A percentile compares a stretch with the other conserved stretches of the same genome.
Conservation (phyloP, 2,797 vertebrate species). For the Bradypodion ventrale region DNA sequence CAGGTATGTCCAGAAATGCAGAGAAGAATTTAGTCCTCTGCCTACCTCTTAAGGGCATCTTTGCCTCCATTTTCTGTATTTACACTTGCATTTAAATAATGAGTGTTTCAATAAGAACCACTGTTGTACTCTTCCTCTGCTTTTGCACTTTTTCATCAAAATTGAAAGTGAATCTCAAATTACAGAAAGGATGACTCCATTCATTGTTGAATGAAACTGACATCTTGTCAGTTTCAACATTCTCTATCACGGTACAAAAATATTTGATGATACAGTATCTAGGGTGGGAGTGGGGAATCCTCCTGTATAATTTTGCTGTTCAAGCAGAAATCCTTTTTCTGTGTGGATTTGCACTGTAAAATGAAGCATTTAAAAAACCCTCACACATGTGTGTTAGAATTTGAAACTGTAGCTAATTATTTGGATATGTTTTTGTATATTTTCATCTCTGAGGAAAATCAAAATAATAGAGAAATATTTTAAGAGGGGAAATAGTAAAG, state of each 20-base stretch:
- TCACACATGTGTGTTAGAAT: neutral
- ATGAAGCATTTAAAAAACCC: neutral
- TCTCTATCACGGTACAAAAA: conserved; percentile 2
- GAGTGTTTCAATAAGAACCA: conserved; percentile 13
- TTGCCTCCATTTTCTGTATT: conserved; percentile 17
- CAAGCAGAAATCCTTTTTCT: conserved; percentile 24
- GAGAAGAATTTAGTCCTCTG: conserved; percentile 11
- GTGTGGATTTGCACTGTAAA: conserved; percentile 9
- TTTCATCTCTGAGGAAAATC: conserved; percentile 10
- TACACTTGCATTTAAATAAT: conserved; percentile 22
- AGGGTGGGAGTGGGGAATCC: no score
- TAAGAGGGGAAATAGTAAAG: conserved; percentile 29
- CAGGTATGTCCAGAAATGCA: conserved; percentile 46
- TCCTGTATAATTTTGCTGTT: conserved; percentile 43
- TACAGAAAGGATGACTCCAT: conserved; percentile 25
- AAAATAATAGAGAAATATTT: conserved; percentile 23
- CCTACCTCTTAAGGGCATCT: neutral
- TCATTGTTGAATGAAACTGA: neutral
- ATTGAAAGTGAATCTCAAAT: conserved; percentile 41
- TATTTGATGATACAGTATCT: neutral
- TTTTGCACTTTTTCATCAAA: neutral
- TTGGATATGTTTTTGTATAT: neutral
- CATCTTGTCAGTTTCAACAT: neutral
- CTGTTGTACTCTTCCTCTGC: conserved; percentile 9
- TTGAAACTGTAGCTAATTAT: neutral